Percentiles rank a stretch among this genome's conserved stretches.
Conservation (phyloP, 2,888 invertebrate genomes). For the Pomacea canaliculata region DNA sequence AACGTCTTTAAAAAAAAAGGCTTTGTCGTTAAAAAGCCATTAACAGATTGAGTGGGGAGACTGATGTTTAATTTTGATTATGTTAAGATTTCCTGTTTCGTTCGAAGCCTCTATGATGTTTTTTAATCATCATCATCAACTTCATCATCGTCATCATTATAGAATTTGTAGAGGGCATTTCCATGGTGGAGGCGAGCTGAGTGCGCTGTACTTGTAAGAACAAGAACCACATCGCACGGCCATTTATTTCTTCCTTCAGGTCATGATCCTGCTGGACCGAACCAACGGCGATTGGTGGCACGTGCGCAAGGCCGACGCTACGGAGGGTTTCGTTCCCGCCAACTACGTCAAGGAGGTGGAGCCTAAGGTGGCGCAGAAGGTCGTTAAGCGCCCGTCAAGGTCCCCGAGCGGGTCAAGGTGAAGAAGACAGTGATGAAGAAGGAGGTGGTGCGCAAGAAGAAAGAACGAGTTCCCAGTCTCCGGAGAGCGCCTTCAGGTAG, state of each 20-base stretch:
- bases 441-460: constrained; percentile 80
- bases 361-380: constrained; percentile 76
- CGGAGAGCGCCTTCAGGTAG: constrained; percentile 67
- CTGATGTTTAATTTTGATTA: too few relatives aligned
- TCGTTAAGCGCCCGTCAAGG: constrained; percentile 83
- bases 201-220: too few relatives aligned
- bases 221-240: too few relatives aligned
- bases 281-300: constrained; percentile 99
- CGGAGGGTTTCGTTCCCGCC: constrained; percentile 97
- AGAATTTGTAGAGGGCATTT: too few relatives aligned
- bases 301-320: constrained; percentile 90
- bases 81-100: too few relatives aligned
- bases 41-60: too few relatives aligned
- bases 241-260: constrained; percentile 61
- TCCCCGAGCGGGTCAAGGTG: constrained; percentile 85
- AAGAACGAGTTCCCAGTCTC: constrained; percentile 68
- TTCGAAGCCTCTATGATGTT: too few relatives aligned
- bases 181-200: too few relatives aligned
- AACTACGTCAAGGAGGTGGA: constrained; percentile 95
- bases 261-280: constrained; percentile 92
- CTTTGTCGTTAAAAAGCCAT: too few relatives aligned
- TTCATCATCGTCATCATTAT: too few relatives aligned
- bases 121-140: too few relatives aligned
- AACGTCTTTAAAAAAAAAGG: too few relatives aligned
- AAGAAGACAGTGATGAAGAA: constrained; percentile 78